Percentiles rank a stretch among this genome's conserved stretches.
These are phyloP conservation scores for Cynopterus sphinx DNA, from an alignment of 2,797 vertebrate genomes.

Conservation along the genomic window DNA sequence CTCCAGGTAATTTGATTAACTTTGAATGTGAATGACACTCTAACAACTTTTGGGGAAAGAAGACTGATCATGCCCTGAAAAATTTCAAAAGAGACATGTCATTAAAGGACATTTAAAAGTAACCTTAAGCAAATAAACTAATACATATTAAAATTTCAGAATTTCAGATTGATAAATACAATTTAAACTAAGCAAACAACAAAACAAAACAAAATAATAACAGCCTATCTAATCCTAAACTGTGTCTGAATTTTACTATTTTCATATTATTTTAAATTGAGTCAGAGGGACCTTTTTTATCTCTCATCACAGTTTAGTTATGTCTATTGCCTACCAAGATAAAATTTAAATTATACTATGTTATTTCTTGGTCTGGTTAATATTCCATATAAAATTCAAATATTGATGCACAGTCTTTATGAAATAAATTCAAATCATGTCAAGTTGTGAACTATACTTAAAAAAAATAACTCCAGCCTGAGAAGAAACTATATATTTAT, in stretches of 20 bases:
- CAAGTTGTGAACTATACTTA: neutral
- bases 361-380: constrained; percentile 52
- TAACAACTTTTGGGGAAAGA: neutral
- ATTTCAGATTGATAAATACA: constrained; percentile 63
- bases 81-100: neutral
- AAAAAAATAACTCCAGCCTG: neutral
- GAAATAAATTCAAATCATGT: constrained; percentile 28
- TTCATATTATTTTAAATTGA: constrained; percentile 68
- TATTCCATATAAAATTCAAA: constrained; percentile 6
- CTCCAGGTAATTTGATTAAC: neutral
- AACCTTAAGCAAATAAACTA: constrained; percentile 30
- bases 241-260: constrained; percentile 54
- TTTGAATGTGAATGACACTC: neutral
- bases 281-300: constrained; percentile 54
- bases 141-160: constrained; percentile 62
- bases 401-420: neutral
- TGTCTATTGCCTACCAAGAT: constrained; percentile 54
- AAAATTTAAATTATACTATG: constrained; percentile 70
- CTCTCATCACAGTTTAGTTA: constrained; percentile 50
- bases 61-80: neutral
- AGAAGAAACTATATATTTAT: constrained; percentile 29
- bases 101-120: neutral
- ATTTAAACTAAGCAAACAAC: neutral
- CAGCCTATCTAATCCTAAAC: constrained; percentile 53
- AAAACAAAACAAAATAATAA: constrained; percentile 26